A percentile compares a stretch with the other conserved stretches of the same genome.
Evolutionary conservation across 2,113 vertebrate genomes (phyloP).

Genomic region (Hippocampus mohnikei): DNA sequence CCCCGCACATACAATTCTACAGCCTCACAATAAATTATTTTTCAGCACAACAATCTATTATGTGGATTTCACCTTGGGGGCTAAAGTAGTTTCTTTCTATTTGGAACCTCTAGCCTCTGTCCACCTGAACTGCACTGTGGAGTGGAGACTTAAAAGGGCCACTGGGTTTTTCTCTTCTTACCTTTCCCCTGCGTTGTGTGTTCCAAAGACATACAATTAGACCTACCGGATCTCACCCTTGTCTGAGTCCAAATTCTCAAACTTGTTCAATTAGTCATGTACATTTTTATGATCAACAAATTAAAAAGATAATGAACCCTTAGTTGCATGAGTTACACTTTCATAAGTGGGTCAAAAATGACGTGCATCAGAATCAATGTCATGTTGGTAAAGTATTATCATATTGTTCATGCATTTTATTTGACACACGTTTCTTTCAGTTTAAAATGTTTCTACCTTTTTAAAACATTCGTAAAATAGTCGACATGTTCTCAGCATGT

Average conservation of each 20-base stretch:
- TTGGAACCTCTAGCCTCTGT: slow-evolving; percentile 13
- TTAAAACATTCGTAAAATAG: too few species aligned
- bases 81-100: slow-evolving; percentile 34
- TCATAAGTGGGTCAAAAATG: too few species aligned
- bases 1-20: neutral
- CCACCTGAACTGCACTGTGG: slow-evolving; percentile 17
- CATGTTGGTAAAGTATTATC: too few species aligned
- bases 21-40: slow-evolving; percentile 39
- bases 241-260: neutral
- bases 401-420: too few species aligned
- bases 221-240: neutral
- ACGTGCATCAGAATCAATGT: too few species aligned
- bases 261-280: neutral
- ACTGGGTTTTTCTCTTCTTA: slow-evolving; percentile 27
- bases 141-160: slow-evolving; percentile 1
- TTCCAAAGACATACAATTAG: slow-evolving; percentile 9
- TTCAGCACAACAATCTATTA: slow-evolving; percentile 42
- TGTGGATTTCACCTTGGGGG: slow-evolving; percentile 37
- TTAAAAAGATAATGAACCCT: too few species aligned
- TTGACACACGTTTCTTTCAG: too few species aligned
- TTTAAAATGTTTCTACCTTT: too few species aligned
- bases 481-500: too few species aligned
- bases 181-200: slow-evolving; percentile 35
- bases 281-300: too few species aligned
- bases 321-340: too few species aligned